Evolutionary conservation across 2,797 vertebrate genomes (phyloP).

Genomic region (Falco novaeseelandiae): DNA sequence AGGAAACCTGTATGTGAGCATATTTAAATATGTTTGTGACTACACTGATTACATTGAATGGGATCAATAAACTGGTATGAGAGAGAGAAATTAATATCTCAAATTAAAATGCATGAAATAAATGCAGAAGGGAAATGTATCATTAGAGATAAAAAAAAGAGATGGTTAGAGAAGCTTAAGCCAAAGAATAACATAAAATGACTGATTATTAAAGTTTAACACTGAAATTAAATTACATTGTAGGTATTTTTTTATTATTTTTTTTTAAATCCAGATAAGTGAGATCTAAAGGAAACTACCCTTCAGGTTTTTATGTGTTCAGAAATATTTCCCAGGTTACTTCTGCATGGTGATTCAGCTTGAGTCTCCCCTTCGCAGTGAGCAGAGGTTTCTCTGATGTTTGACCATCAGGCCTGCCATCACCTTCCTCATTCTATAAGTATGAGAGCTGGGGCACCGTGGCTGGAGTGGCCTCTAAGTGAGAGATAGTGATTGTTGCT

Average conservation of each 20-base stretch:
- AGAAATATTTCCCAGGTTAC: background rate
- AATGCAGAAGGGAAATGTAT: background rate
- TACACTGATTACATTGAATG: background rate
- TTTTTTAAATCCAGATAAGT: background rate
- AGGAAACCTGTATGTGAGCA: background rate
- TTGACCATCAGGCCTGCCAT: background rate
- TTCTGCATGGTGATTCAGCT: background rate
- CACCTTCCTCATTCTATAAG: background rate
- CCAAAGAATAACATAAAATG: background rate
- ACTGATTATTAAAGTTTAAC: background rate
- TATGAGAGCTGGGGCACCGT: background rate
- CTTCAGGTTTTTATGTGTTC: background rate
- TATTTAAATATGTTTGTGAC: background rate
- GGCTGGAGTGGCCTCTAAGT: background rate
- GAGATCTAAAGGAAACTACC: background rate
- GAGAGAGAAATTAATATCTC: background rate
- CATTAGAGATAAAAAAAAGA: background rate
- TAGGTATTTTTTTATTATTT: background rate
- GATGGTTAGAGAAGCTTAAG: background rate
- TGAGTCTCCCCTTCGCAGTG: background rate
- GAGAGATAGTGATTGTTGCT: background rate
- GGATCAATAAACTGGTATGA: background rate
- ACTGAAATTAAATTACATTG: background rate
- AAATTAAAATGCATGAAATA: background rate
- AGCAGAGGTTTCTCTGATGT: background rate